These are phyloP conservation scores for Euzetes globulus DNA, from an alignment of 2,888 invertebrate species.

Conservation along the genomic window DNA sequence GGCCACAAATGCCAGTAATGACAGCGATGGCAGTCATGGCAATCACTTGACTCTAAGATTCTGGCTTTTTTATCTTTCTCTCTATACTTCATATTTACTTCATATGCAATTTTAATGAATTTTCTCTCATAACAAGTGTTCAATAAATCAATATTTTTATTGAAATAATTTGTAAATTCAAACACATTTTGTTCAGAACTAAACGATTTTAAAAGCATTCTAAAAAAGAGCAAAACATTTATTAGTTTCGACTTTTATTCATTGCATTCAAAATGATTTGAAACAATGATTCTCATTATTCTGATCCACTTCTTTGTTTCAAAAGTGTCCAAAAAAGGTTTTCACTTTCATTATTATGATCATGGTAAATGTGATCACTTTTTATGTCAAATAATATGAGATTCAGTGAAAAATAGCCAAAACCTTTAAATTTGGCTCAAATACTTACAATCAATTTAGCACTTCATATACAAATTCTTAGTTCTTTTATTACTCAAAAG, in stretches of 20 bases:
- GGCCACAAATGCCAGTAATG: not conserved
- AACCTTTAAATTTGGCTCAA: too few relatives aligned
- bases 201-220: not conserved
- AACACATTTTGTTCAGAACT: not conserved
- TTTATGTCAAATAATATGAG: too few relatives aligned
- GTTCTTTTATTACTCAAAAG: too few relatives aligned
- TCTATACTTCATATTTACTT: not conserved
- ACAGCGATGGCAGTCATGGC: not conserved
- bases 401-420: too few relatives aligned
- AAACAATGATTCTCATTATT: not conserved
- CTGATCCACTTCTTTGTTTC: not conserved
- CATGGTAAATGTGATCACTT: too few relatives aligned
- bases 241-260: not conserved
- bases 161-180: conserved; percentile 15
- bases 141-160: conserved; percentile 8
- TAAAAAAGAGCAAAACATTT: not conserved
- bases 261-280: not conserved
- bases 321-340: not conserved
- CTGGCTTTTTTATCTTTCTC: not conserved
- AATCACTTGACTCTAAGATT: not conserved
- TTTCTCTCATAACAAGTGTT: not conserved
- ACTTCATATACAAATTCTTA: too few relatives aligned
- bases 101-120: not conserved
- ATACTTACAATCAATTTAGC: too few relatives aligned
- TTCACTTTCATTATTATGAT: too few relatives aligned